These are phyloP conservation scores for Thereva nobilitata DNA, from an alignment of 2,888 invertebrate genomes.

Conservation along the genomic window DNA sequence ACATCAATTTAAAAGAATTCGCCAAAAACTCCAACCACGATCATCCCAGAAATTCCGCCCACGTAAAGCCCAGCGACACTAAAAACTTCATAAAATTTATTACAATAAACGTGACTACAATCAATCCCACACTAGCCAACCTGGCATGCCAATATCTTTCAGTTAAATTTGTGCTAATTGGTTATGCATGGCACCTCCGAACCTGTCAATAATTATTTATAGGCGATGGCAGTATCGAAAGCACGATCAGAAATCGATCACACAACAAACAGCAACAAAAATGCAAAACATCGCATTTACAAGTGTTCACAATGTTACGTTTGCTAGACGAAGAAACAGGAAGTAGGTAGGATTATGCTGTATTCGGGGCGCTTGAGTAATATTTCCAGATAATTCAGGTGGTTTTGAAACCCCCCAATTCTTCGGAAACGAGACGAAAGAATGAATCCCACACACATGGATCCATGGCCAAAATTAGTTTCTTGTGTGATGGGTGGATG, in stretches of 20 bases:
- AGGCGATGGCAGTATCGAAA: background rate
- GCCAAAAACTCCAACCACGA: background rate
- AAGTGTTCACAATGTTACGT: background rate
- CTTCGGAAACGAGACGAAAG: constrained; percentile 9
- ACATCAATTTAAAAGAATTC: constrained; percentile 4
- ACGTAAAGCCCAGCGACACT: constrained; percentile 9
- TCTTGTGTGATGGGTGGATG: background rate
- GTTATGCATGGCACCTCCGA: constrained; percentile 20
- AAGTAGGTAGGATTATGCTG: constrained; percentile 13
- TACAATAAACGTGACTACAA: constrained; percentile 22
- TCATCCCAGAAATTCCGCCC: constrained; percentile 18
- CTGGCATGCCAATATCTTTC: background rate
- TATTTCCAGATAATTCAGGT: background rate
- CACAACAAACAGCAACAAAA: background rate
- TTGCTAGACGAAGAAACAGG: constrained; percentile 10
- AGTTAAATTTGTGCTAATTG: constrained; percentile 1
- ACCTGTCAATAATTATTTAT: constrained; percentile 29
- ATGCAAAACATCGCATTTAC: background rate
- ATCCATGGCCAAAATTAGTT: constrained; percentile 29
- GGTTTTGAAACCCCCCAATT: background rate
- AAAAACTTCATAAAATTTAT: constrained; percentile 21
- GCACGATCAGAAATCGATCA: background rate
- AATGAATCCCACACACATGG: background rate
- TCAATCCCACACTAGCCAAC: background rate
- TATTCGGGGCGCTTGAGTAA: background rate